A percentile compares a stretch with the other conserved stretches of the same genome.
phyloP scores from a whole-genome alignment of 2,888 invertebrate species.

The Drosophila ochracea region DNA sequence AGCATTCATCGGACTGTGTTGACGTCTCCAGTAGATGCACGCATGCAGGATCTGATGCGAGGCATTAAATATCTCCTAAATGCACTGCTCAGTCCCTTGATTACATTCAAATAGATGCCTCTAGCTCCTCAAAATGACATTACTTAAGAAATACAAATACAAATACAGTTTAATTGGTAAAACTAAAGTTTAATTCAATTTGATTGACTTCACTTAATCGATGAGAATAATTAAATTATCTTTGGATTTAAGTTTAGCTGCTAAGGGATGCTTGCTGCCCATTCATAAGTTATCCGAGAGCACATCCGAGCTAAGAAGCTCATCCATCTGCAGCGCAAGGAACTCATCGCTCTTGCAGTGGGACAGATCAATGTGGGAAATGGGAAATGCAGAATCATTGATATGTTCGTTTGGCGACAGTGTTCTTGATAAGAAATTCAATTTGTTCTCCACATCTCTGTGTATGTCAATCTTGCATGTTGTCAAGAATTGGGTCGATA shows the following conservation, averaged over 20 bases:
- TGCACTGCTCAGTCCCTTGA: conserved; percentile 91
- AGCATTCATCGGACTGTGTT: conserved; percentile 82
- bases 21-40: conserved; percentile 81
- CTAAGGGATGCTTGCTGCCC: background rate
- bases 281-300: background rate
- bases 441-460: background rate
- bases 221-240: background rate
- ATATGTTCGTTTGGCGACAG: background rate
- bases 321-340: background rate
- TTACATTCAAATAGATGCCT: conserved; percentile 89
- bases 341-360: background rate
- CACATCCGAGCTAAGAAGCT: background rate
- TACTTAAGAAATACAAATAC: conserved; percentile 16
- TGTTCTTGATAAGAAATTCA: background rate
- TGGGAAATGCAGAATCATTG: too few relatives aligned
- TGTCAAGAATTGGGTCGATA: background rate
- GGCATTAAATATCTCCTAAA: conserved; percentile 92
- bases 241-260: background rate
- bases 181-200: background rate
- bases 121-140: conserved; percentile 10
- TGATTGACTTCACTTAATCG: background rate
- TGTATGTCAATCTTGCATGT: background rate
- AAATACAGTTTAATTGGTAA: conserved; percentile 32
- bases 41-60: conserved; percentile 88
- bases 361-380: background rate